Percentiles rank a stretch among this genome's conserved stretches.
phyloP scores from a whole-genome alignment of 2,888 invertebrate species.

The Caradrina clavipalpis region DNA sequence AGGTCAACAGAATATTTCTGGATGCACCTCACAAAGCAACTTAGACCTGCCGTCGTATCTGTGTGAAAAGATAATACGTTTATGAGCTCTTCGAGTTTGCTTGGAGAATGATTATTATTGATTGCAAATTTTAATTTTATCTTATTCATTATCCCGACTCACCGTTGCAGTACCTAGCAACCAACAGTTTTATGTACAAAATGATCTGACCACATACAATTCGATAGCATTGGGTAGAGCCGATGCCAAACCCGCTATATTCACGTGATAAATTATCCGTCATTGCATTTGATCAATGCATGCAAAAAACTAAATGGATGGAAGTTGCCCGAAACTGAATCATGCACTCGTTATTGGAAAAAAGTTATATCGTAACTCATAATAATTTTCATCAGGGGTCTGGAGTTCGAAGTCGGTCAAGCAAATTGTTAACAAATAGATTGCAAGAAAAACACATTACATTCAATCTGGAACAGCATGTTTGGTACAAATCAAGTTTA shows the following conservation, averaged over 20 bases:
- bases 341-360: slow-evolving; percentile 54
- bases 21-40: not conserved
- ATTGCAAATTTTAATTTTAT: not conserved
- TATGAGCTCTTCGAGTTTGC: not conserved
- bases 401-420: slow-evolving; percentile 16
- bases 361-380: slow-evolving; percentile 37
- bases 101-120: not conserved
- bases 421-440: slow-evolving; percentile 29
- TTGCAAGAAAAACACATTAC: slow-evolving; percentile 28
- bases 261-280: slow-evolving; percentile 61
- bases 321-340: slow-evolving; percentile 72
- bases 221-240: slow-evolving; percentile 12
- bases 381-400: slow-evolving; percentile 35
- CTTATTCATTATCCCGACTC: no score
- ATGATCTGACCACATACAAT: slow-evolving; percentile 25
- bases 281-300: slow-evolving; percentile 68
- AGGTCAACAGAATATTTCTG: slow-evolving; percentile 4
- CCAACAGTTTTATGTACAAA: slow-evolving; percentile 2
- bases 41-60: not conserved
- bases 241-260: slow-evolving; percentile 37
- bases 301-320: slow-evolving; percentile 66
- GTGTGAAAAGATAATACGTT: not conserved
- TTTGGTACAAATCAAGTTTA: slow-evolving; percentile 53
- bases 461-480: slow-evolving; percentile 29
- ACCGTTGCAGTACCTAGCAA: not conserved